These are phyloP conservation scores for Eupithecia tripunctaria DNA, from an alignment of 2,888 invertebrate genomes.

Conservation along the genomic window DNA sequence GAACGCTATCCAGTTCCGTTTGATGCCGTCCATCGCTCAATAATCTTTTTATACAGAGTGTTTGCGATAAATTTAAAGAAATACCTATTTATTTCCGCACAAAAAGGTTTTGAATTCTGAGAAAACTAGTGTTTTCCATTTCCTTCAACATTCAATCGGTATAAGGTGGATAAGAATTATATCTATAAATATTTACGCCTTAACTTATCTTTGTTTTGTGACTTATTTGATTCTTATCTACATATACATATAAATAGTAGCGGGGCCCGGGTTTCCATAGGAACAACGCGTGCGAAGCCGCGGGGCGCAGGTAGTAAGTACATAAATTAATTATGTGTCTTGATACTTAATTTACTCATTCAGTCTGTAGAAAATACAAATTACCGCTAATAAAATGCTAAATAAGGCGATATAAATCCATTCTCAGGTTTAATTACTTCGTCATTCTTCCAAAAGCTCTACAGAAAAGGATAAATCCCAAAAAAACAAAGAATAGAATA, in stretches of 20 bases:
- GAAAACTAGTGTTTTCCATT: not conserved
- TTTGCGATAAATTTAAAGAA: not conserved
- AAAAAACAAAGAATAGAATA: slow-evolving; percentile 19
- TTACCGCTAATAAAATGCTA: not conserved
- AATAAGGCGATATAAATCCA: not conserved
- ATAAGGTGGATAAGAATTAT: not conserved
- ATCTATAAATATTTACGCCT: not conserved
- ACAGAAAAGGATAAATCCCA: slow-evolving; percentile 17
- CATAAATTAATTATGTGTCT: no score
- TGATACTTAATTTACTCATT: not conserved
- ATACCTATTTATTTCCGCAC: no score
- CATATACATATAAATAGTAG: no score
- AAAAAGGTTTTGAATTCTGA: not conserved
- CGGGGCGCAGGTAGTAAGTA: no score
- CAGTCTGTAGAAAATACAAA: not conserved
- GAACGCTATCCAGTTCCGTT: slow-evolving; percentile 23
- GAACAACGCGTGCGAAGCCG: no score
- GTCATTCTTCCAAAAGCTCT: not conserved
- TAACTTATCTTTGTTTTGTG: not conserved
- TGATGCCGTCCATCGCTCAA: slow-evolving; percentile 27
- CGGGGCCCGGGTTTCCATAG: no score
- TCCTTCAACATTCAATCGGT: not conserved
- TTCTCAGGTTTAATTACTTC: not conserved
- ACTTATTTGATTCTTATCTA: not conserved
- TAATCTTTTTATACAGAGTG: slow-evolving; percentile 22